Evolutionary conservation across 2,113 vertebrate species (phyloP).

Genomic region (Chinchilla lanigera): DNA sequence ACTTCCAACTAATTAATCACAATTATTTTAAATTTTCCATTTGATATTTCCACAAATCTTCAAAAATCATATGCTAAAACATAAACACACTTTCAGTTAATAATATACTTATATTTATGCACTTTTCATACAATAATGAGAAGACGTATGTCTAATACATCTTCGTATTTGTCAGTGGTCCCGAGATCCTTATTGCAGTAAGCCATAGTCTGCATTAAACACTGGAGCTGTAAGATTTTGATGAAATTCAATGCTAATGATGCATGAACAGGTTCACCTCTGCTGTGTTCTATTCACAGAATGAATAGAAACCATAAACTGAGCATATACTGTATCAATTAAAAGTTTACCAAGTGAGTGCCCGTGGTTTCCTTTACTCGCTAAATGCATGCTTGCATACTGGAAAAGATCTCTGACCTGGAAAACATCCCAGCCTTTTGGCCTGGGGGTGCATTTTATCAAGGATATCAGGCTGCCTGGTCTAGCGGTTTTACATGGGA

Average conservation of each 20-base stretch:
- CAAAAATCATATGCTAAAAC: neutral
- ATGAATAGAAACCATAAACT: slow-evolving; percentile 71
- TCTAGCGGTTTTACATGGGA: slow-evolving; percentile 82
- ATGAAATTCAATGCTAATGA: slow-evolving; percentile 62
- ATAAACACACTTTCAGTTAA: slow-evolving; percentile 13
- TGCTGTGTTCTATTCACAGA: slow-evolving; percentile 55
- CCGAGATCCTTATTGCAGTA: neutral
- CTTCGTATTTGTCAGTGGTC: neutral
- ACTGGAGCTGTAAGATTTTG: neutral
- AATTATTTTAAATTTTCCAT: slow-evolving; percentile 21
- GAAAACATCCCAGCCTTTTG: slow-evolving; percentile 82
- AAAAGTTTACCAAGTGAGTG: slow-evolving; percentile 82
- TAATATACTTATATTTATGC: neutral
- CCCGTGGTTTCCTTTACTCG: slow-evolving; percentile 76
- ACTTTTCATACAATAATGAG: neutral
- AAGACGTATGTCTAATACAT: neutral
- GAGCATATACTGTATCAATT: slow-evolving; percentile 71
- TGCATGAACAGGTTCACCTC: slow-evolving; percentile 39
- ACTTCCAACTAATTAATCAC: neutral
- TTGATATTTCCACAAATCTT: neutral
- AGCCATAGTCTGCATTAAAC: neutral
- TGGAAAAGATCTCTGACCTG: slow-evolving; percentile 85
- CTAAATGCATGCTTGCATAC: slow-evolving; percentile 77
- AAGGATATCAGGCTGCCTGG: slow-evolving; percentile 75
- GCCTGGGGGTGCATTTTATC: slow-evolving; percentile 81